Conservation (phyloP, 2,113 vertebrate species). For the Sminthopsis crassicaudata region DNA sequence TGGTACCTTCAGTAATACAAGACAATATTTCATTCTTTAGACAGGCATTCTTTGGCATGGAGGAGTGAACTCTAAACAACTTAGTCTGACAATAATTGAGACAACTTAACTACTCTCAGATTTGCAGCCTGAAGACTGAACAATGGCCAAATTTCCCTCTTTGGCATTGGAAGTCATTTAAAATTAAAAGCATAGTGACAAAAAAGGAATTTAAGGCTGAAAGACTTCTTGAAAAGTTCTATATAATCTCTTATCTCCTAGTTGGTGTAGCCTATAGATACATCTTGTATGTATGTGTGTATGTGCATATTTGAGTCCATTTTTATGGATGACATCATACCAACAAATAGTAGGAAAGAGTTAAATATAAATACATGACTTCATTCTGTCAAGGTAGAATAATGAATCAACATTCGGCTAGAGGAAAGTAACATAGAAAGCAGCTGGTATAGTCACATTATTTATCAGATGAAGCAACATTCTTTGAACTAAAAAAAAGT, state of each 20-base stretch:
- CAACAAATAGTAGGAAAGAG: slow-evolving; percentile 18
- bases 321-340: background rate
- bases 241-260: background rate
- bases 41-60: background rate
- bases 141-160: background rate
- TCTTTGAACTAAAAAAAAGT: slow-evolving; percentile 73
- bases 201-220: background rate
- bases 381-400: slow-evolving; percentile 35
- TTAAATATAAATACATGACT: slow-evolving; percentile 39
- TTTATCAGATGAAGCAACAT: slow-evolving; percentile 68
- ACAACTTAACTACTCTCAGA: background rate
- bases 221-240: background rate
- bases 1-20: background rate
- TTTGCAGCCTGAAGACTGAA: background rate
- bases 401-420: slow-evolving; percentile 58
- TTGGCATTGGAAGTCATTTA: background rate
- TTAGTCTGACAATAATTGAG: background rate
- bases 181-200: slow-evolving; percentile 28
- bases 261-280: background rate
- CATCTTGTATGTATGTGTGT: background rate
- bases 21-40: background rate
- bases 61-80: background rate
- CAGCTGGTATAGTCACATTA: slow-evolving; percentile 68
- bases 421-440: slow-evolving; percentile 18
- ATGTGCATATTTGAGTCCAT: background rate